Conservation (phyloP, 2,797 vertebrate genomes). For the Allenopithecus nigroviridis region DNA sequence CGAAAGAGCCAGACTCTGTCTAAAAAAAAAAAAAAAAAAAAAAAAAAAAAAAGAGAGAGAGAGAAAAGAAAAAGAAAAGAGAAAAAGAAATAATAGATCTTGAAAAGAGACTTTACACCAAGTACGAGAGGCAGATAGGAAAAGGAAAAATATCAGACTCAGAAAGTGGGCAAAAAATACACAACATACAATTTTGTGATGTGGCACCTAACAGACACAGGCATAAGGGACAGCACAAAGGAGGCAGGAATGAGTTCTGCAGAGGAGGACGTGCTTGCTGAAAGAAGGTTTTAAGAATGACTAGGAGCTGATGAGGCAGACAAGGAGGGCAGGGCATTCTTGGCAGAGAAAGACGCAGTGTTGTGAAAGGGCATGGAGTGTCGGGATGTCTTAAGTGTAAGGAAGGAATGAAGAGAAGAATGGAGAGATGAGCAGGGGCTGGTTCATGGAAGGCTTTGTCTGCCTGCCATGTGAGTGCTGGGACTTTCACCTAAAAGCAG, state of each 20-base stretch:
- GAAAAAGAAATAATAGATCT: neutral
- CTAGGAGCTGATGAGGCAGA: neutral
- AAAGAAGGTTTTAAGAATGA: neutral
- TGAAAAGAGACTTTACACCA: neutral
- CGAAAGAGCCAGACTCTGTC: neutral
- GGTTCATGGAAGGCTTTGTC: fast-evolving
- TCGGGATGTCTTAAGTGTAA: fast-evolving
- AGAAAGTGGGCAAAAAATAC: neutral
- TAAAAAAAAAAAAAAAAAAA: neutral
- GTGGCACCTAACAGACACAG: neutral
- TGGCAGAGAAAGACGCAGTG: neutral
- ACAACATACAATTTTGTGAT: too few relatives aligned
- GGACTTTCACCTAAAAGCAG: neutral
- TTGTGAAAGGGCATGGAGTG: neutral
- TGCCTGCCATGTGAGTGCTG: neutral
- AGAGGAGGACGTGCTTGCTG: neutral
- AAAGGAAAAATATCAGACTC: neutral
- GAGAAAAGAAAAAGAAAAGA: neutral
- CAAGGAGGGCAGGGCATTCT: neutral
- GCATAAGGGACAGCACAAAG: neutral
- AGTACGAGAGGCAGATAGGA: neutral
- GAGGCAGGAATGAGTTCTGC: neutral
- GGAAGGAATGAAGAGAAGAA: neutral
- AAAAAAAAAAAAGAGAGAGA: too few relatives aligned
- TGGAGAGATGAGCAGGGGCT: fast-evolving